These are phyloP conservation scores for Lacanobia oleracea DNA, from an alignment of 2,888 invertebrate genomes.

Conservation along the genomic window DNA sequence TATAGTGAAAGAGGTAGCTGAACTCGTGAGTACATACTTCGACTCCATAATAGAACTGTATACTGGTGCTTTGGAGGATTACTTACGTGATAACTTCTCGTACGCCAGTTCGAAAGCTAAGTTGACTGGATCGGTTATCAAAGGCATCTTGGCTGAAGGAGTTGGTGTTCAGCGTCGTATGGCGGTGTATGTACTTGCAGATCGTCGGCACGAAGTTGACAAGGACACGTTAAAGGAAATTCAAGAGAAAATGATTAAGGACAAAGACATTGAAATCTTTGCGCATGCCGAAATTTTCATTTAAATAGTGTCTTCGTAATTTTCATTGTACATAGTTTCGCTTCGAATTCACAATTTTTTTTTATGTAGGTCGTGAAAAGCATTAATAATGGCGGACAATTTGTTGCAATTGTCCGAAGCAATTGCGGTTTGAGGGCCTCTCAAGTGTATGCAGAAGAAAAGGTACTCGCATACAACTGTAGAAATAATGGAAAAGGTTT, in stretches of 20 bases:
- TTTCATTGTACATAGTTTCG: no score
- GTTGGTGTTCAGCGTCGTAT: slow-evolving; percentile 53
- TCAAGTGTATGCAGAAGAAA: no score
- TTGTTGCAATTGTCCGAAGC: no score
- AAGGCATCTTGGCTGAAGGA: slow-evolving; percentile 50
- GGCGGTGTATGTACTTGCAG: slow-evolving; percentile 42
- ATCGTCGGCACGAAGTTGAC: slow-evolving; percentile 7
- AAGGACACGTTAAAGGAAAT: slow-evolving; percentile 28
- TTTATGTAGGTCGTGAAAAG: no score
- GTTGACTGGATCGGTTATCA: slow-evolving; percentile 36
- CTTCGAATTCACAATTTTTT: no score
- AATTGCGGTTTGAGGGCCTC: no score
- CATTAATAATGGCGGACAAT: no score
- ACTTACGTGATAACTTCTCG: slow-evolving; percentile 55
- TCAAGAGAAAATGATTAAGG: slow-evolving; percentile 18
- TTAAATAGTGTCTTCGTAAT: not conserved
- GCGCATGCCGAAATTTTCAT: slow-evolving; percentile 13
- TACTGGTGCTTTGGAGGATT: slow-evolving; percentile 59
- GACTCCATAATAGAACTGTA: slow-evolving; percentile 76
- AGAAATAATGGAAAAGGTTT: no score
- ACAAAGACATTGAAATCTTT: slow-evolving; percentile 30
- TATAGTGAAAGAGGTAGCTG: slow-evolving; percentile 70
- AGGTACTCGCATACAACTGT: no score
- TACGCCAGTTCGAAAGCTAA: slow-evolving; percentile 8
- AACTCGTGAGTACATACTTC: slow-evolving; percentile 72